Evolutionary conservation across 2,113 vertebrate genomes (phyloP).

Genomic region (Megaleporinus macrocephalus): DNA sequence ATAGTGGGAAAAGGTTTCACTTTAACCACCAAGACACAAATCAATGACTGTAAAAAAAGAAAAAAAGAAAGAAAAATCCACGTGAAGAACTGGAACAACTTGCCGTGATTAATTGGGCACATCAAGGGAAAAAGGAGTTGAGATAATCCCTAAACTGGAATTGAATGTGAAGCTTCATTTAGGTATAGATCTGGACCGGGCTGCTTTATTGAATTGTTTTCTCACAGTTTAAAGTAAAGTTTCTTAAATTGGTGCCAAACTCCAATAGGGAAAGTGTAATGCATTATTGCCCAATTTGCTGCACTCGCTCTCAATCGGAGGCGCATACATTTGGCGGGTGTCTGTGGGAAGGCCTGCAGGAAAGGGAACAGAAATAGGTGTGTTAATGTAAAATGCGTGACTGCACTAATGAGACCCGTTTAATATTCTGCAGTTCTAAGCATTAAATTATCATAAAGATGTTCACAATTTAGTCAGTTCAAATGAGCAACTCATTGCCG

Average conservation of each 20-base stretch:
- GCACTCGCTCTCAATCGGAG: conserved; percentile 59
- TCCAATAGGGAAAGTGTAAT: conserved; percentile 63
- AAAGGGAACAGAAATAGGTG: conserved; percentile 72
- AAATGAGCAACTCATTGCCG: conserved; percentile 74
- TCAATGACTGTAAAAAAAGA: conserved; percentile 29
- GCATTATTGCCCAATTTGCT: conserved; percentile 59
- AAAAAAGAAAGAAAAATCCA: too few species aligned
- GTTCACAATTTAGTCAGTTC: conserved; percentile 75
- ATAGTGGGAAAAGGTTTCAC: conserved; percentile 18
- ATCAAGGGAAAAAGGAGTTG: conserved; percentile 65
- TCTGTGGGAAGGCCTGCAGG: conserved; percentile 56
- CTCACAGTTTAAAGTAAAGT: conserved; percentile 55
- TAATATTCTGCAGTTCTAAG: conserved; percentile 74
- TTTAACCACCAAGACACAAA: conserved; percentile 48
- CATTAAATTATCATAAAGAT: conserved; percentile 79
- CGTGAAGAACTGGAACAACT: conserved; percentile 69
- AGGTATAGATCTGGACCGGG: conserved; percentile 74
- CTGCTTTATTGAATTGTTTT: conserved; percentile 75
- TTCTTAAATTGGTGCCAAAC: conserved; percentile 69
- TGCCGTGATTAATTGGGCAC: conserved; percentile 72
- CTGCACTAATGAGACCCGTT: conserved; percentile 79
- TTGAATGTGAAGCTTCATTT: conserved; percentile 79
- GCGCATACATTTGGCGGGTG: conserved; percentile 45
- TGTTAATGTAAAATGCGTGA: conserved; percentile 78
- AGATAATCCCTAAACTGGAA: conserved; percentile 75